Percentiles rank a stretch among this genome's conserved stretches.
phyloP scores from a whole-genome alignment of 2,797 vertebrate genomes.

The Coregonus ussuriensis region DNA sequence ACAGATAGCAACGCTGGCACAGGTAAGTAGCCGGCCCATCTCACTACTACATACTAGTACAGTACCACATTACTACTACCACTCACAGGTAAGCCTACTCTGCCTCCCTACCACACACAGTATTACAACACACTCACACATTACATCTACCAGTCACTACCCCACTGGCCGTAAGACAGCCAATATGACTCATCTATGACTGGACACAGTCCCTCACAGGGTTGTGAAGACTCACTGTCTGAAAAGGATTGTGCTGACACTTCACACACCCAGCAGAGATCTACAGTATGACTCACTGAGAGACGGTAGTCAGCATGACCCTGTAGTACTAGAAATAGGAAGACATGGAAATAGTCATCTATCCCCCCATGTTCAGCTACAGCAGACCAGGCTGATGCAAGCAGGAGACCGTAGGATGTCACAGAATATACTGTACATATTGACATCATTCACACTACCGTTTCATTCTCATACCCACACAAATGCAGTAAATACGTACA shows the following conservation, averaged over 20 bases:
- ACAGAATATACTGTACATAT: too few species aligned
- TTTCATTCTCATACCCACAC: too few species aligned
- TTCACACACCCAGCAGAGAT: neutral
- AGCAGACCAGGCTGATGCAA: neutral
- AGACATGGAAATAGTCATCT: too few species aligned
- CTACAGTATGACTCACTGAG: conserved; percentile 13
- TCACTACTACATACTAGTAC: too few species aligned
- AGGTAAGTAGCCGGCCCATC: too few species aligned
- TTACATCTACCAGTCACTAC: neutral
- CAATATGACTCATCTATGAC: neutral
- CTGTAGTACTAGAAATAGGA: neutral
- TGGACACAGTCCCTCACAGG: neutral
- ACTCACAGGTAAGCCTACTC: neutral
- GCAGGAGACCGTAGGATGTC: neutral
- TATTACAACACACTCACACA: neutral
- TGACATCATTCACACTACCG: too few species aligned
- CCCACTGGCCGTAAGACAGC: neutral
- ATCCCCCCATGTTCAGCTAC: too few species aligned
- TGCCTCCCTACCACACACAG: neutral
- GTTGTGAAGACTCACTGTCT: neutral
- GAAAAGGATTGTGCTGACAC: neutral
- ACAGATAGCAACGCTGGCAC: conserved; percentile 88
- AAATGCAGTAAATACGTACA: too few species aligned
- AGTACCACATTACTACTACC: too few species aligned
- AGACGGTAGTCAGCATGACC: neutral